These are phyloP conservation scores for Tachysurus fulvidraco DNA, from an alignment of 2,113 vertebrate genomes.

Conservation along the genomic window DNA sequence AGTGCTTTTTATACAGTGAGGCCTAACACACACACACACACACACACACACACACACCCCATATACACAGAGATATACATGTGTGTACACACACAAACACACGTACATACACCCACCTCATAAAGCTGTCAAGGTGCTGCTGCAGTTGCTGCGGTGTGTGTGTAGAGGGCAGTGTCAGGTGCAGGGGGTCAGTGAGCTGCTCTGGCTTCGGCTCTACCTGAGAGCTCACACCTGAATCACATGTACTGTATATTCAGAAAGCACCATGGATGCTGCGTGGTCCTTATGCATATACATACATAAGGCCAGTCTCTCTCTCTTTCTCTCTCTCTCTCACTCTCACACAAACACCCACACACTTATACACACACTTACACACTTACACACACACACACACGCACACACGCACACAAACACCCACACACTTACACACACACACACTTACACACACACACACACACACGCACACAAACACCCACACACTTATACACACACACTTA, in stretches of 20 bases:
- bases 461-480: no score
- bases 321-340: no score
- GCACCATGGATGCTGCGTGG: neutral
- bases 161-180: neutral
- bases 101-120: conserved; percentile 17
- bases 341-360: neutral
- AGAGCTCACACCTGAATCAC: conserved; percentile 34
- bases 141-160: conserved; percentile 40
- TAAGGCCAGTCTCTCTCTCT: neutral
- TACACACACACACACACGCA: no score
- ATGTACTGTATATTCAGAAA: neutral
- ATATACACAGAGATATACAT: neutral
- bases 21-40: neutral
- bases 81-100: neutral
- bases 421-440: no score
- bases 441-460: no score
- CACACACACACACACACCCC: no score
- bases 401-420: no score
- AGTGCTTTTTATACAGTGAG: neutral
- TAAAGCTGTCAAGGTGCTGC: conserved; percentile 24
- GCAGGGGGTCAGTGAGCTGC: conserved; percentile 17
- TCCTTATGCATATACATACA: neutral
- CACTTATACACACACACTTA: no score
- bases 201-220: neutral
- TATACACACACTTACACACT: no score